Evolutionary conservation across 1,140 invertebrate genomes (phyloP).

Genomic region (Arctopsyche grandis): DNA sequence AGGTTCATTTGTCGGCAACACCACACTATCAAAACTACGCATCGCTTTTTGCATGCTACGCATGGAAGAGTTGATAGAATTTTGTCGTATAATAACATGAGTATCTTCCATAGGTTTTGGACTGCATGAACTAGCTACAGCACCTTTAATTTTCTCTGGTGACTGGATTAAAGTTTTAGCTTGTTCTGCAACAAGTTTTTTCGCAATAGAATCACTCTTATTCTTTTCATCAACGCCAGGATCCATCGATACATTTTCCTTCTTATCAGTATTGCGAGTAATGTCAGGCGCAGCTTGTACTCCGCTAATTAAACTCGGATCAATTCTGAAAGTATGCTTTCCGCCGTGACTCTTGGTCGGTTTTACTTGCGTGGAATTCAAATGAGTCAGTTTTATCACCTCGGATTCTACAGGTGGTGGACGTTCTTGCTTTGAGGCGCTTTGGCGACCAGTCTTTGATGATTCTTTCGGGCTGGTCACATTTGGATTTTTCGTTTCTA

Average conservation of each 20-base stretch:
- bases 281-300: slow-evolving; percentile 24
- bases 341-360: slow-evolving; percentile 11
- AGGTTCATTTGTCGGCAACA: slow-evolving; percentile 23
- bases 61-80: slow-evolving; percentile 44
- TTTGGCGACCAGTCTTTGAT: slow-evolving; percentile 53
- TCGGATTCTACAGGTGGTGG: not conserved
- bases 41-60: slow-evolving; percentile 47
- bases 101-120: slow-evolving; percentile 24
- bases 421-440: not conserved
- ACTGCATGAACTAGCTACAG: too few relatives aligned
- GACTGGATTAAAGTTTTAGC: not conserved
- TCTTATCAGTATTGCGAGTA: not conserved
- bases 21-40: slow-evolving; percentile 50
- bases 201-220: not conserved
- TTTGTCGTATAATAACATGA: slow-evolving; percentile 48
- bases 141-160: not conserved
- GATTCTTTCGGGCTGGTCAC: not conserved
- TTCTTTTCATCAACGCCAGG: not conserved
- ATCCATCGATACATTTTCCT: not conserved
- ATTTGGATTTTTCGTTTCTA: slow-evolving; percentile 16
- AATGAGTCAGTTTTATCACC: not conserved
- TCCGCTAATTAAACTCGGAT: slow-evolving; percentile 49
- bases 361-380: not conserved
- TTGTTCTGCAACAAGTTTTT: not conserved
- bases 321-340: slow-evolving; percentile 51